phyloP scores from a whole-genome alignment of 2,113 vertebrate species.

The Alaudala cheleensis region DNA sequence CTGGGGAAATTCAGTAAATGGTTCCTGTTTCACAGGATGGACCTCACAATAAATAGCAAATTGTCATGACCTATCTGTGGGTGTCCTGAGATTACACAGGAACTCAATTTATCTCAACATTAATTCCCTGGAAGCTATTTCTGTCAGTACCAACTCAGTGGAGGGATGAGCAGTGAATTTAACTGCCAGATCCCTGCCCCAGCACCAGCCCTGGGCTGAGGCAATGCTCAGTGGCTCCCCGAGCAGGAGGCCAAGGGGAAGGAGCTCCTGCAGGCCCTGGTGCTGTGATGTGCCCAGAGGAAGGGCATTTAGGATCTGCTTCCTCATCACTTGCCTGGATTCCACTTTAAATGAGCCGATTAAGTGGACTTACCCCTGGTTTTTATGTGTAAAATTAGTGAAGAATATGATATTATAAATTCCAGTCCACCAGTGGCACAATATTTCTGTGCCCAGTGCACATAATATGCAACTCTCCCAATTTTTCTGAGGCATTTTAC shows the following conservation, averaged over 20 bases:
- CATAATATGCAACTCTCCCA: neutral
- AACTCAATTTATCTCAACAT: slow-evolving; percentile 53
- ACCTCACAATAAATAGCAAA: slow-evolving; percentile 59
- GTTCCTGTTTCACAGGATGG: slow-evolving; percentile 62
- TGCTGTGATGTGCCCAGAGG: neutral
- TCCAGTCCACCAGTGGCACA: neutral
- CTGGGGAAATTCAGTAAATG: slow-evolving; percentile 52
- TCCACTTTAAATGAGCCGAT: neutral
- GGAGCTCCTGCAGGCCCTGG: neutral
- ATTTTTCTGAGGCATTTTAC: neutral
- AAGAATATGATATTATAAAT: neutral
- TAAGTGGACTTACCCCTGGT: neutral
- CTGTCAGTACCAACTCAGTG: neutral
- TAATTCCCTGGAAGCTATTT: slow-evolving; percentile 55
- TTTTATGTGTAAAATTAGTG: neutral
- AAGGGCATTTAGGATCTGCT: neutral
- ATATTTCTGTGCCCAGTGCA: neutral
- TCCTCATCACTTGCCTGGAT: neutral
- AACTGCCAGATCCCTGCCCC: neutral
- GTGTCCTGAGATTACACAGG: slow-evolving; percentile 53
- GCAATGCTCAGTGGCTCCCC: neutral
- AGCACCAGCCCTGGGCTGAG: neutral
- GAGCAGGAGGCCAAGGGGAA: neutral
- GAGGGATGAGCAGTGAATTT: neutral
- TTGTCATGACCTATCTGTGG: slow-evolving; percentile 61